Evolutionary conservation across 2,113 vertebrate species (phyloP), one percentile per base, ranked within the genome.

Genomic region (Mus spicilegus): DNA sequence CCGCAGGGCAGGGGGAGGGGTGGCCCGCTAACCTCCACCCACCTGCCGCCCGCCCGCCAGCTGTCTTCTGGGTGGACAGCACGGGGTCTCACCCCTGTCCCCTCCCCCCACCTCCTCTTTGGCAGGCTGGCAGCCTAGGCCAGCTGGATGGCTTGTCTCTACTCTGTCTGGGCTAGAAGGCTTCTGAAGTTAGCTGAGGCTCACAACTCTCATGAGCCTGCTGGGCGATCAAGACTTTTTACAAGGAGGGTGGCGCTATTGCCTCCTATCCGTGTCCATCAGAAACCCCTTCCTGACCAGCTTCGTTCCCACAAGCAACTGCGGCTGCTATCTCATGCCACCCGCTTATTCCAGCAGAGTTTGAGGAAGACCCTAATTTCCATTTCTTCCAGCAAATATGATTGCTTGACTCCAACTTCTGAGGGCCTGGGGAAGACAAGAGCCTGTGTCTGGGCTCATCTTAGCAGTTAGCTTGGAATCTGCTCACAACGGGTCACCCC

Each of bases 231-330:
- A 1, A 13, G 2, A 42, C 49, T 28, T 75, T 39, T 56, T 9
- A 54, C 70, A 36, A 28, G 3, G 16, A 5, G 6, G 77, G 61
- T 16, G 12, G 61, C 36, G 67, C 49, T 61, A 24, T 28, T 69
- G 36, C 54, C 24, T 7, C 4, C 6, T n/a, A 24, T 42, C 61
- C 19, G 1, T 0, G 2, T n/a, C 1, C 20, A 42, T 61, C 75
- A 30, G 33, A 11, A 13, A 28, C 51, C 84, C 46, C 82, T 26
- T 39, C 30, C 6, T 16, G 8, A 49, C 76, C 14, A 9, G 3
- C 39, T 46, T 26, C 14, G 17, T 42, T 78, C 42, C 14, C 86
- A 13, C 0, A 9, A 33, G 36, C 42, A 20, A 4, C 9, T 70
- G 51, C 51, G 19, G 14, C 46, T 14, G 7, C 84, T 8, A 20